Evolutionary conservation across 2,888 invertebrate species (phyloP).

Genomic region (Drosophila imparisetae): DNA sequence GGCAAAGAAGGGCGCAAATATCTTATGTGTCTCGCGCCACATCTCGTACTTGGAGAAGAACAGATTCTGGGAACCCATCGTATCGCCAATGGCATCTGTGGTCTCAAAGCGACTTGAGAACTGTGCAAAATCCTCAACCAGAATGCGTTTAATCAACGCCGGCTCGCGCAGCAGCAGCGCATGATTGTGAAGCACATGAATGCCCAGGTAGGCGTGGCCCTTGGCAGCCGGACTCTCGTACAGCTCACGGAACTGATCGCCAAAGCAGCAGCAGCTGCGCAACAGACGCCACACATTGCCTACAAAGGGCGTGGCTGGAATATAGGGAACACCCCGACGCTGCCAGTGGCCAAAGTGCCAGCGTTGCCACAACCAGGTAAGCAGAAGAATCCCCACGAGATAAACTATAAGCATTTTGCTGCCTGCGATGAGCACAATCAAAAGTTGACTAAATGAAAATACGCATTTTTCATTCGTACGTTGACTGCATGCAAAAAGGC

Average conservation of each 20-base stretch:
- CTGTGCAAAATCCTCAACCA: constrained; percentile 84
- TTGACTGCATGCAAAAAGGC: constrained; percentile 4
- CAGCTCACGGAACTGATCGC: constrained; percentile 79
- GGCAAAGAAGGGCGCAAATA: constrained; percentile 85
- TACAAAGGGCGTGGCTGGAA: constrained; percentile 81
- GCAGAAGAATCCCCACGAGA: constrained; percentile 3
- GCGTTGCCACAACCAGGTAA: constrained; percentile 81
- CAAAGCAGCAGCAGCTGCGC: constrained; percentile 72
- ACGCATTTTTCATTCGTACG: background rate
- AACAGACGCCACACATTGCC: constrained; percentile 84
- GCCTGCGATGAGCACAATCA: background rate
- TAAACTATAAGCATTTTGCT: constrained; percentile 24
- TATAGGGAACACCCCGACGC: constrained; percentile 74
- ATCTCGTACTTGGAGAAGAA: constrained; percentile 84
- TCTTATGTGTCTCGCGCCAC: constrained; percentile 84
- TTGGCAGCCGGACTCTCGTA: constrained; percentile 69
- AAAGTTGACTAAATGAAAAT: constrained; percentile 18
- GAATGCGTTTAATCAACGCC: constrained; percentile 84
- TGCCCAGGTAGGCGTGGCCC: constrained; percentile 77
- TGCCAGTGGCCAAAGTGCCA: constrained; percentile 75
- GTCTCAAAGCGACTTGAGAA: constrained; percentile 81
- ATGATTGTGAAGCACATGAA: constrained; percentile 85
- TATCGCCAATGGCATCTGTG: constrained; percentile 79
- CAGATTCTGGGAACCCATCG: constrained; percentile 83
- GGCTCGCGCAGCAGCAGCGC: constrained; percentile 84